Evolutionary conservation across 2,113 vertebrate species (phyloP), one percentile per base, ranked within the genome.

Genomic region (Anhinga rufa): DNA sequence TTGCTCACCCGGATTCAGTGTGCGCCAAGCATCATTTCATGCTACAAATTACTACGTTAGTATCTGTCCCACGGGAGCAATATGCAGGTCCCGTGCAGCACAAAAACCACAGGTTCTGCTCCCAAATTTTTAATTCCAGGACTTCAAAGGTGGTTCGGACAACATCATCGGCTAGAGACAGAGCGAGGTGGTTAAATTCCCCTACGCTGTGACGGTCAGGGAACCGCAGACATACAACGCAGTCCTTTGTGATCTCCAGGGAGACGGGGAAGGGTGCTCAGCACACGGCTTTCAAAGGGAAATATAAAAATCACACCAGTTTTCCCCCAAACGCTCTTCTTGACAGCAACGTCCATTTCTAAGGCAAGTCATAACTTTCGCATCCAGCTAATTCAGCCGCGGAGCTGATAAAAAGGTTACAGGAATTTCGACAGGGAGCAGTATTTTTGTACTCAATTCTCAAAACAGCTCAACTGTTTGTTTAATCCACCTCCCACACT

Each of bases 191-290:
- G 44, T 46, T n/a, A 24, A 71, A 86, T 18, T 18, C 38, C 26
- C 36, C 10, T 2, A 1, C 0, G 3, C 54, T 9, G 34, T 0
- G 54, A 34, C 0, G 1, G 4, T 9, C 52, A 31, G 52, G 76
- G 48, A 72, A 58, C 12, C 8, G 5, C 31, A 42, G 14, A 3
- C 10, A 2, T 4, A 9, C 34, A 22, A 28, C 32, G 5, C 7
- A 5, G 36, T 40, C 38, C 31, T 17, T 17, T 9, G 20, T 2
- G 75, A 75, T 52, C 46, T 54, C 26, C 2, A 1, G 16, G 61
- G 48, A n/a, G n/a, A 8, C 1, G 6, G 22, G 40, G 36, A 58
- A 71, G 21, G 52, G 60, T 2, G 32, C 51, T 55, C 51, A 21
- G 42, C 29, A 19, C 7, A 4, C 4, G 2, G 42, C 44, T 52